A percentile compares a stretch with the other conserved stretches of the same genome.
Evolutionary conservation across 2,113 vertebrate genomes (phyloP).

Genomic region (Mesocricetus auratus): DNA sequence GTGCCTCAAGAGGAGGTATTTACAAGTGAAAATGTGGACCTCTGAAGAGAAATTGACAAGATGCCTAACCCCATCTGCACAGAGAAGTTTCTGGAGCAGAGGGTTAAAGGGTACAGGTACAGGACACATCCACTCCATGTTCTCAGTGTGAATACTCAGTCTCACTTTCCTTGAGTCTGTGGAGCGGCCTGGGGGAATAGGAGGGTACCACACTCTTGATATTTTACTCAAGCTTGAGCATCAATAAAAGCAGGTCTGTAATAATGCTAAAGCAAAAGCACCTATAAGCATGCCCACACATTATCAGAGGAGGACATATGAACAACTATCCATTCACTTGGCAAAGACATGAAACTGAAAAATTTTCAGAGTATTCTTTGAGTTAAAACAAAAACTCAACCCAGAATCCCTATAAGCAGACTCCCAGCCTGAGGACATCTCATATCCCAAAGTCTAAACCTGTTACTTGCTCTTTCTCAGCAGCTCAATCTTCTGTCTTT

Average conservation of each 20-base stretch:
- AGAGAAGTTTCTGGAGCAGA: constrained; percentile 21
- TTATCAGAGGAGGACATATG: not conserved
- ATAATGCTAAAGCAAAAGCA: constrained; percentile 28
- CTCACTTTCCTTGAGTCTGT: constrained; percentile 13
- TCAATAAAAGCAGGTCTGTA: constrained; percentile 8
- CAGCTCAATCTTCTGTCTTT: no score
- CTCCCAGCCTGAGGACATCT: not conserved
- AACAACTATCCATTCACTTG: constrained; percentile 42
- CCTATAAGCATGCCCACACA: not conserved
- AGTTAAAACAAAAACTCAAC: not conserved
- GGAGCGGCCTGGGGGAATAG: not conserved
- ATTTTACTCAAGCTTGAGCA: constrained; percentile 57
- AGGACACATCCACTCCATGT: not conserved
- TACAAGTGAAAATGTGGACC: not conserved
- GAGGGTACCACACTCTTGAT: not conserved
- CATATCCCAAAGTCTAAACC: not conserved
- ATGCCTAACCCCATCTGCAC: not conserved
- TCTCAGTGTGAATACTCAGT: not conserved
- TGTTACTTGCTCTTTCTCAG: no score
- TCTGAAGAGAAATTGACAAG: constrained; percentile 64
- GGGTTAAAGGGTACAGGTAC: not conserved
- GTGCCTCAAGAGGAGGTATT: constrained; percentile 45
- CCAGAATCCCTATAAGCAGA: not conserved
- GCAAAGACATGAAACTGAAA: constrained; percentile 48
- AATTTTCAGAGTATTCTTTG: constrained; percentile 30